Percentiles rank a stretch among this genome's conserved stretches.
phyloP scores from a whole-genome alignment of 2,888 invertebrate genomes.

The Psylliodes chrysocephalus region DNA sequence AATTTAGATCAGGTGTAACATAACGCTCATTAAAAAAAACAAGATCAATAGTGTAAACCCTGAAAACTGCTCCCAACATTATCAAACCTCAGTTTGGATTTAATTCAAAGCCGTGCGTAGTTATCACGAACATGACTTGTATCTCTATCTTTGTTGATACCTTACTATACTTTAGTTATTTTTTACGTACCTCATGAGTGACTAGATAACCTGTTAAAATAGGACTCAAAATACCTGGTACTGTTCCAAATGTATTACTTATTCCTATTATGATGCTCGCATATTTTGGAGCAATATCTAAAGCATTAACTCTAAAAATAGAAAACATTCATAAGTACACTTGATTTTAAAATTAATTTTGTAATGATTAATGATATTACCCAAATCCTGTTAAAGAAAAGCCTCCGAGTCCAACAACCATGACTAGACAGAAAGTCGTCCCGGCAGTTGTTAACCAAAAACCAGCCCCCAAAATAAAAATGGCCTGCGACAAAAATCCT shows the following conservation, averaged over 20 bases:
- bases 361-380: slow-evolving; percentile 25
- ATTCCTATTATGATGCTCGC: slow-evolving; percentile 93
- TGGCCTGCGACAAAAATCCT: slow-evolving; percentile 80
- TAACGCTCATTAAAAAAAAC: too few relatives aligned
- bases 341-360: neutral
- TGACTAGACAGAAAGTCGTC: slow-evolving; percentile 40
- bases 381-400: slow-evolving; percentile 44
- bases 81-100: too few relatives aligned
- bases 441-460: slow-evolving; percentile 71
- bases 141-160: too few relatives aligned
- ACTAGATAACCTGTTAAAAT: slow-evolving; percentile 61
- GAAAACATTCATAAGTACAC: neutral
- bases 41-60: too few relatives aligned
- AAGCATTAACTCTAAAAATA: slow-evolving; percentile 77
- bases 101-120: too few relatives aligned
- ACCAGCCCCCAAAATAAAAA: slow-evolving; percentile 87
- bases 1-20: too few relatives aligned
- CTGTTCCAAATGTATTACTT: slow-evolving; percentile 89
- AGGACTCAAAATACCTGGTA: slow-evolving; percentile 93
- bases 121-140: too few relatives aligned
- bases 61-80: too few relatives aligned
- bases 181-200: slow-evolving; percentile 33
- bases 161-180: neutral
- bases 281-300: slow-evolving; percentile 92
- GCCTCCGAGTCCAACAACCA: slow-evolving; percentile 43